phyloP scores from a whole-genome alignment of 2,113 vertebrate species.

The Stegostoma tigrinum region DNA sequence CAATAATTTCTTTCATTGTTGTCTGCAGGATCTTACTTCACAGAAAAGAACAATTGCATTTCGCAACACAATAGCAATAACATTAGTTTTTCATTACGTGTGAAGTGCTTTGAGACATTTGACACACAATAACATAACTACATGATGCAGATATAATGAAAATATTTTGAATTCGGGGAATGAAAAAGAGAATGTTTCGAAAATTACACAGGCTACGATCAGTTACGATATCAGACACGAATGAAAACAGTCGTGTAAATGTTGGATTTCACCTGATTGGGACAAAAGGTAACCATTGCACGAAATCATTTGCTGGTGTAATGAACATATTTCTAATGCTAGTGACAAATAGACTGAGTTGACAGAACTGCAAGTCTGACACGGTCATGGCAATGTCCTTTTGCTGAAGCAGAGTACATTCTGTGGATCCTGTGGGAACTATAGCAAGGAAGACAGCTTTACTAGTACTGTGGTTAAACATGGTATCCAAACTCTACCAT shows the following conservation, averaged over 20 bases:
- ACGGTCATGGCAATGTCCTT: not conserved
- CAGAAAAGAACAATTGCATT: not conserved
- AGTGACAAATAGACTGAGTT: not conserved
- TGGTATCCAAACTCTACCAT: not conserved
- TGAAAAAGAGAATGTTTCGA: not conserved
- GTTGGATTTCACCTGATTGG: not conserved
- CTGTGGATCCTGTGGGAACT: not conserved
- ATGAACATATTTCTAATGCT: not conserved
- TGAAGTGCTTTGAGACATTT: constrained; percentile 11
- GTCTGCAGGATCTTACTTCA: not conserved
- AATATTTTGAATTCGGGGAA: not conserved
- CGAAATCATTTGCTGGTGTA: not conserved
- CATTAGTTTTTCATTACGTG: not conserved
- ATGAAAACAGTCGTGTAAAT: not conserved
- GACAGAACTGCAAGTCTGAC: not conserved
- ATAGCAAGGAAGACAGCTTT: not conserved
- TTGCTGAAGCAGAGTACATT: not conserved
- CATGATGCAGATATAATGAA: not conserved
- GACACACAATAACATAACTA: not conserved
- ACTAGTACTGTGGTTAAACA: not conserved
- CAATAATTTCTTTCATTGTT: not conserved
- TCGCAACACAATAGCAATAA: not conserved
- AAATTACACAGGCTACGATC: not conserved
- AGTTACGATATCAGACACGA: not conserved
- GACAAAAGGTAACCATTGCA: not conserved